phyloP scores from a whole-genome alignment of 2,797 vertebrate genomes.

The Schizopygopsis pylzovi region DNA sequence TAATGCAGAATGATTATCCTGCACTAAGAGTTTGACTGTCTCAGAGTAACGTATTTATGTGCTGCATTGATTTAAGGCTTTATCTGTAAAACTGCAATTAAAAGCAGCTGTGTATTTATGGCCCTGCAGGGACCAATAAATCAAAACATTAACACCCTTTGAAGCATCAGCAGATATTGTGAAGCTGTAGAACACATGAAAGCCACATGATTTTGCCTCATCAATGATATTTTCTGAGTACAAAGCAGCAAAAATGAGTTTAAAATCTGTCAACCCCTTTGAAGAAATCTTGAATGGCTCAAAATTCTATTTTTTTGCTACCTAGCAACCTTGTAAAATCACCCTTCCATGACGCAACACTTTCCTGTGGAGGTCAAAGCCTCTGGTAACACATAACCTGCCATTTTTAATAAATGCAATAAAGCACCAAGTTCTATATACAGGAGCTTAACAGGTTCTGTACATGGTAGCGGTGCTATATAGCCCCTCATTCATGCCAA shows the following conservation, averaged over 20 bases:
- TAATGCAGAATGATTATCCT: constrained; percentile 58
- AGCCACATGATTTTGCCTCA: not conserved
- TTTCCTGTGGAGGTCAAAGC: not conserved
- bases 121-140: constrained; percentile 50
- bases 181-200: constrained; percentile 3
- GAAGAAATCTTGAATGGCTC: not conserved
- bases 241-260: not conserved
- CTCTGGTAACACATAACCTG: not conserved
- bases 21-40: constrained; percentile 54
- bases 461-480: too few species aligned
- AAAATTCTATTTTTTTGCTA: not conserved
- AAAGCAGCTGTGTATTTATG: constrained; percentile 63
- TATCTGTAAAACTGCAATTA: constrained; percentile 65
- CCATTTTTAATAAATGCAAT: not conserved
- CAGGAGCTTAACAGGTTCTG: too few species aligned
- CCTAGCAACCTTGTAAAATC: constrained; percentile 5
- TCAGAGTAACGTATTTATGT: constrained; percentile 61
- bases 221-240: not conserved
- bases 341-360: not conserved
- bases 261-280: not conserved
- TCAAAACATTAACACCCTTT: constrained; percentile 11
- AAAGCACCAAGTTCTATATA: too few species aligned
- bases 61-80: constrained; percentile 59
- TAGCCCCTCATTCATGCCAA: too few species aligned
- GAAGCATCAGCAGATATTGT: constrained; percentile 32